Evolutionary conservation across 2,888 invertebrate genomes (phyloP), one percentile per base, ranked within the genome.

Genomic region (Drosophila pegasa): DNA sequence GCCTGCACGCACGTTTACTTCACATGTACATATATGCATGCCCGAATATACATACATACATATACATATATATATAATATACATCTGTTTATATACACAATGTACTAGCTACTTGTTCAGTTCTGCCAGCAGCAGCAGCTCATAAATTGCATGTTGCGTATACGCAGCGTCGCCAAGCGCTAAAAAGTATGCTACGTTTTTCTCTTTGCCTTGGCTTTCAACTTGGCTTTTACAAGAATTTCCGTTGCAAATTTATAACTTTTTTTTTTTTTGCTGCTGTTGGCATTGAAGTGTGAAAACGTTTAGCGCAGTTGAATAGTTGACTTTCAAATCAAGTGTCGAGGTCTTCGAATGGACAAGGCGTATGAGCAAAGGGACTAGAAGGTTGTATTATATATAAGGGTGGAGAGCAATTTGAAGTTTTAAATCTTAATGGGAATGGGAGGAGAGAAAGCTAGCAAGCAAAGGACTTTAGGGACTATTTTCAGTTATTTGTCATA

Each of bases 1-100:
- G 76, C 86, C 65, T 60, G 71, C 86, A 83, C 88, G 82, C 88
- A 85, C 80, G 68, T 81, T 76, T 71, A 31, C 62, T 67, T 64
- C 33, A 41, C 37, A 54, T 47, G 33, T 52, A 40, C n/a, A 10
- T 29, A 22, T 33, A 33, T 48, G 22, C n/a, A 50, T 50, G 22
- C 2, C 35, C 18, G 14, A 22, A 50, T 50, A 37, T 51, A 29
- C 16, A 27, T 38, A 41, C 10, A 22, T 25, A 9, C 35, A 18
- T 18, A 52, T 10, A 45, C 16, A 37, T 6, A 18, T 27, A 47
- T 41, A 40, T 25, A 41, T 43, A 40, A 43, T n/a, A 14, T 37
- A 47, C 27, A 37, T 31, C 27, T 58, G 40, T 56, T 56, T 72
- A 38, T 57, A 35, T 43, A 43, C 68, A 58, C 55, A 55, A 41